Base-by-base conservation (phyloP, 2,888 invertebrate species). In the Koerneria pararmatus region DNA sequence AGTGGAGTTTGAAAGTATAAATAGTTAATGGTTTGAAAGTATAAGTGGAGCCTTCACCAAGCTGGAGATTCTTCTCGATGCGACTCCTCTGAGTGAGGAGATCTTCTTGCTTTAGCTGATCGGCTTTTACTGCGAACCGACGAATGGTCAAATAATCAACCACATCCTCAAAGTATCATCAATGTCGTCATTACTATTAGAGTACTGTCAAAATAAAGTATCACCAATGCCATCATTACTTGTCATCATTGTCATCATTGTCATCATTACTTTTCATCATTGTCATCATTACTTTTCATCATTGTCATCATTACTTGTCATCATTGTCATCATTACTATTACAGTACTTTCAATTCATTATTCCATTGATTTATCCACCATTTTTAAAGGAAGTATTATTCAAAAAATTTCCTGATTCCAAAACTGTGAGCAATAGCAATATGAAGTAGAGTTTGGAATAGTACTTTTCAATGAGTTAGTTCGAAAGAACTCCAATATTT, bases 131-230 rank as follows among this genome's bases (percentile, higher is more conserved):
- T 0, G 79, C 80, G 1, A 57, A 61, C 22, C 69, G 71, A 4
- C 70, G 27, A 53, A 69, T 69, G 22, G 66, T 71, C 24, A 79
- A 69, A 59, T 80, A 80, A 8, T 80, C 79, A 0, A 76, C 75
- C 27, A 80, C 73, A 19, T 69, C 72, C 58, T 66, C 54, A 2
- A 66, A 22, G n/a, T 1, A 19, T 5, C n/a, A n/a, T 3, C 1
- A 46, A n/a, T 11, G 5, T 58, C 8, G 24, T 37, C 35, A 22
- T 34, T 57, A 8, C 37, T 24, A 35, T 37, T 22, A 2, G 34
- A 8, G 37, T 31, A 19, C 41, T 41, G 19, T 15, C 41, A 41
- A 11, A 11, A 41, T 15, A 41, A 41, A 11, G 8, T 41, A 15
- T 15, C 15, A 11, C 15, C 41, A 41, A 41, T 41, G 8, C 15